phyloP scores from a whole-genome alignment of 2,113 vertebrate species.

The Australoheros scitulus region DNA sequence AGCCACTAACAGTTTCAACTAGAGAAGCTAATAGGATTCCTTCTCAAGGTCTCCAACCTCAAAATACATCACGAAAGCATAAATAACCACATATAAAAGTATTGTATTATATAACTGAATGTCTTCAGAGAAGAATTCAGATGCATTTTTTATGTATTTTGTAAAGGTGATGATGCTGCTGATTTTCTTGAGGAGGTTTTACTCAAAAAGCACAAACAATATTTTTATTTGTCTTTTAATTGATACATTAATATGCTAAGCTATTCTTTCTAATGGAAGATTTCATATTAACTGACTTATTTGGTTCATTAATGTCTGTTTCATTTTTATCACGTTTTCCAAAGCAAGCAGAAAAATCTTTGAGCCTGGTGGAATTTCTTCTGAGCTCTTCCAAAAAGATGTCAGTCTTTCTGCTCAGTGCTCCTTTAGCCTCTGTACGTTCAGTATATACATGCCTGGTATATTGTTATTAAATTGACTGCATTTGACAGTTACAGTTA shows the following conservation, averaged over 20 bases:
- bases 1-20: background rate
- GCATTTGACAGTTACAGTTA: no score
- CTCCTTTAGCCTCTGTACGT: background rate
- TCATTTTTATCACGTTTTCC: no score
- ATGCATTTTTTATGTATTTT: background rate
- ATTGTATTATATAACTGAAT: background rate
- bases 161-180: background rate
- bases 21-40: background rate
- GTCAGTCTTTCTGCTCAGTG: background rate
- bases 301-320: accelerated
- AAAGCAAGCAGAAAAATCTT: no score
- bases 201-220: background rate
- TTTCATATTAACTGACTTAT: background rate
- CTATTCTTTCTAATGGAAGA: background rate
- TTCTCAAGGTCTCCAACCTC: background rate
- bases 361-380: background rate
- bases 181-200: background rate
- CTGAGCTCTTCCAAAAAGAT: background rate
- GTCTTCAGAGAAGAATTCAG: background rate
- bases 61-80: background rate
- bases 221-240: background rate
- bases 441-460: background rate
- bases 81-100: background rate
- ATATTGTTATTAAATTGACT: background rate
- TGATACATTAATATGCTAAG: background rate